Conservation (phyloP, 2,113 vertebrate species). For the Tragulus kanchil region DNA sequence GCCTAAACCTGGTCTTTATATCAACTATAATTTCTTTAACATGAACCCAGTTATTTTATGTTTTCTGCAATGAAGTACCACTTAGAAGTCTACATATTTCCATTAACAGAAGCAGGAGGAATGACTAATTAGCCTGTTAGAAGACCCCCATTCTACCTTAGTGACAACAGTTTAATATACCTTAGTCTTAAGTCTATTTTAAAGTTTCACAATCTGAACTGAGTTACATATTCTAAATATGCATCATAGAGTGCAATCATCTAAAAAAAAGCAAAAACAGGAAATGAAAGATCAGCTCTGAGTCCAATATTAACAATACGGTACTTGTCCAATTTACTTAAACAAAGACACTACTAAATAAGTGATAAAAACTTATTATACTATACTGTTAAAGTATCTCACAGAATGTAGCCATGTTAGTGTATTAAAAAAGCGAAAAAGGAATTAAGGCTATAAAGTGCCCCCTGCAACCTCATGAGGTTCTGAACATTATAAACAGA, state of each 20-base stretch:
- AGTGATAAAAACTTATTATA: slow-evolving; percentile 14
- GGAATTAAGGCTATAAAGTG: slow-evolving; percentile 16
- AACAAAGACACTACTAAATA: background rate
- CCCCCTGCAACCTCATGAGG: background rate
- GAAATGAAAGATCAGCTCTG: slow-evolving; percentile 56
- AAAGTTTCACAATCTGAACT: slow-evolving; percentile 66
- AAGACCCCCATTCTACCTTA: background rate
- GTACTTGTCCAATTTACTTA: slow-evolving; percentile 66
- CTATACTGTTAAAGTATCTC: background rate
- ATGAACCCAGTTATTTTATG: background rate
- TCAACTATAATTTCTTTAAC: background rate
- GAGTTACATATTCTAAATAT: slow-evolving; percentile 49
- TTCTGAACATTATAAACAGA: slow-evolving; percentile 1
- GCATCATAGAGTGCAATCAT: background rate
- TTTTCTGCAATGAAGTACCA: background rate
- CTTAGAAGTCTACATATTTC: slow-evolving; percentile 9
- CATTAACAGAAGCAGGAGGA: background rate
- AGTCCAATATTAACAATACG: slow-evolving; percentile 53
- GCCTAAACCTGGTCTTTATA: slow-evolving; percentile 15
- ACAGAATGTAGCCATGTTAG: background rate
- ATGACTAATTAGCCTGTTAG: background rate
- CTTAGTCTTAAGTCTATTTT: slow-evolving; percentile 61
- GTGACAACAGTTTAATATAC: background rate
- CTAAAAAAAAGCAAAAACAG: background rate
- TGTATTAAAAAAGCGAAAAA: background rate